phyloP scores from a whole-genome alignment of 2,113 vertebrate genomes.

The Cathartes aura region DNA sequence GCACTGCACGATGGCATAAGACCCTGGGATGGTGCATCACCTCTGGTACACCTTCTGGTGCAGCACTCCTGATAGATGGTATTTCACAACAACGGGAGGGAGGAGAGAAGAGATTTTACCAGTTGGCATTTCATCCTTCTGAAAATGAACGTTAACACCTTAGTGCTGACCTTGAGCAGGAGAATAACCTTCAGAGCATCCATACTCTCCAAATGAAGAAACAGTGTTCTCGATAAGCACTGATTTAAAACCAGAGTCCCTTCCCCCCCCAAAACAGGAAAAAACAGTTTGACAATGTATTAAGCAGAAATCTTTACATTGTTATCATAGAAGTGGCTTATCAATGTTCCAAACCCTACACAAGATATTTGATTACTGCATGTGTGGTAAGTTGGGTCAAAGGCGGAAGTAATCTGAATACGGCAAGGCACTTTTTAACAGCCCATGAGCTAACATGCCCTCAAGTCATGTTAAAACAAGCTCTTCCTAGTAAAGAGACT shows the following conservation, averaged over 20 bases:
- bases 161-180: neutral
- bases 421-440: neutral
- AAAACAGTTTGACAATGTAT: neutral
- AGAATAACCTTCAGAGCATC: neutral
- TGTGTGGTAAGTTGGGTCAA: neutral
- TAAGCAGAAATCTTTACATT: neutral
- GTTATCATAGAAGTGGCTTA: neutral
- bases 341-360: neutral
- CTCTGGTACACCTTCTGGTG: neutral
- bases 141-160: neutral
- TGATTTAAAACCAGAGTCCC: neutral
- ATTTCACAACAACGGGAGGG: neutral
- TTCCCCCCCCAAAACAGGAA: neutral
- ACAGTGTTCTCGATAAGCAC: neutral
- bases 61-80: fast-evolving
- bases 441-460: neutral
- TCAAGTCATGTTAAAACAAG: neutral
- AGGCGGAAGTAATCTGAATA: neutral
- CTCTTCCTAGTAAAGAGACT: neutral
- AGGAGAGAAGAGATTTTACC: neutral
- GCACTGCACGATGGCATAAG: fast-evolving
- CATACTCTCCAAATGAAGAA: neutral
- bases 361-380: neutral
- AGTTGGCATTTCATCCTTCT: neutral
- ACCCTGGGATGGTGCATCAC: neutral